Percentiles rank a stretch among this genome's conserved stretches.
These are phyloP conservation scores for Peromyscus leucopus DNA, from an alignment of 2,113 vertebrate species.

Conservation along the genomic window DNA sequence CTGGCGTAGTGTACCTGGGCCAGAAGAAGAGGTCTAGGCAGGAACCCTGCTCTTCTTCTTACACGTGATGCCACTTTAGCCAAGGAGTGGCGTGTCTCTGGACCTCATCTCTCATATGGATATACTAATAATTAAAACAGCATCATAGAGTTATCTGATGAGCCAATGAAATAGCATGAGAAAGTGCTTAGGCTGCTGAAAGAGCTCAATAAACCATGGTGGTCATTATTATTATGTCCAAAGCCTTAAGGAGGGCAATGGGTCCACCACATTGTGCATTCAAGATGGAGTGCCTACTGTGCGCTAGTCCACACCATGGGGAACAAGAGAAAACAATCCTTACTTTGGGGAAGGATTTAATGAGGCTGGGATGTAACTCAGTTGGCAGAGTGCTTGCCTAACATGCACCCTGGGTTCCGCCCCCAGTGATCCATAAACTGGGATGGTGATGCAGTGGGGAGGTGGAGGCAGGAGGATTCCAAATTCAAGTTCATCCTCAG, in stretches of 20 bases:
- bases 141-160: background rate
- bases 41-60: background rate
- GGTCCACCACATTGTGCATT: background rate
- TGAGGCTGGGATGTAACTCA: background rate
- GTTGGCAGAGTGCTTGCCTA: background rate
- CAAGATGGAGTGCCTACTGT: background rate
- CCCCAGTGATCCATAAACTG: too few relatives aligned
- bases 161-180: background rate
- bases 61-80: background rate
- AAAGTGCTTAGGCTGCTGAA: background rate
- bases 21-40: background rate
- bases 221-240: background rate
- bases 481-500: background rate
- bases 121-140: constrained; percentile 18
- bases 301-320: background rate
- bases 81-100: background rate
- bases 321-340: background rate
- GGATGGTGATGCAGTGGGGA: too few relatives aligned
- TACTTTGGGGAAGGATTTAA: background rate
- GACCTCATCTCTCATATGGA: background rate
- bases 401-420: background rate
- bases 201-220: background rate
- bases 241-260: background rate
- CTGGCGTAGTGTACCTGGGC: background rate
- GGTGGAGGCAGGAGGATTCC: too few relatives aligned